Conservation (phyloP, 1,140 invertebrate species). For the Drosophila ercepeae region DNA sequence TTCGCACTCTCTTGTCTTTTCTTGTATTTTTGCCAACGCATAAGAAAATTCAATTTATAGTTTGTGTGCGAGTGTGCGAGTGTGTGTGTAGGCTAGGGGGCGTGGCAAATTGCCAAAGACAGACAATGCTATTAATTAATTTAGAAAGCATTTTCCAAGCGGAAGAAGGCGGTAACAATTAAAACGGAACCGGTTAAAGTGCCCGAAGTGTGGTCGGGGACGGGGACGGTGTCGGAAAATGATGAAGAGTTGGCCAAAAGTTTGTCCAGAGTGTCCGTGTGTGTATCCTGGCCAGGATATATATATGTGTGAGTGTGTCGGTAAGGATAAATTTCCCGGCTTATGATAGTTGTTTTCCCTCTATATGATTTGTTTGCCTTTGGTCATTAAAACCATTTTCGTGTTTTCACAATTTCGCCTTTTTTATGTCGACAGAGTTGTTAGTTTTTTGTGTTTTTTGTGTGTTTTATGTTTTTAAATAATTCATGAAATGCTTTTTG, state of each 20-base stretch:
- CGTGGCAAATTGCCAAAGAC: slow-evolving; percentile 68
- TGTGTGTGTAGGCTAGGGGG: slow-evolving; percentile 15
- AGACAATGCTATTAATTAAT: slow-evolving; percentile 78
- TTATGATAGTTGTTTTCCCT: slow-evolving; percentile 28
- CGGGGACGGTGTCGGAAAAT: not conserved
- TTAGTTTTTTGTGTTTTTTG: slow-evolving; percentile 22
- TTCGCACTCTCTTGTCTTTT: slow-evolving; percentile 25
- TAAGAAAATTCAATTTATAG: slow-evolving; percentile 80
- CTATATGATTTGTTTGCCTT: slow-evolving; percentile 51
- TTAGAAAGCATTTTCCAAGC: slow-evolving; percentile 50
- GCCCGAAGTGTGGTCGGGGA: not conserved
- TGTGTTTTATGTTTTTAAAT: slow-evolving; percentile 47
- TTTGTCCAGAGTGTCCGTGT: slow-evolving; percentile 18
- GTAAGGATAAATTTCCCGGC: slow-evolving; percentile 8
- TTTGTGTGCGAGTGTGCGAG: slow-evolving; percentile 44
- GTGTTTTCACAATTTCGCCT: slow-evolving; percentile 42
- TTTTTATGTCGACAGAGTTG: slow-evolving; percentile 46
- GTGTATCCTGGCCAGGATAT: slow-evolving; percentile 11
- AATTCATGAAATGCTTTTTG: slow-evolving; percentile 60
- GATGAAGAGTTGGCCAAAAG: slow-evolving; percentile 15
- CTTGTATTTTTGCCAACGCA: slow-evolving; percentile 54
- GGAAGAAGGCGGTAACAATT: slow-evolving; percentile 51
- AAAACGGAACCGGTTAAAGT: slow-evolving; percentile 42
- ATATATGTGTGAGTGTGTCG: not conserved
- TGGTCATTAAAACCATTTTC: slow-evolving; percentile 61